Evolutionary conservation across 2,888 invertebrate genomes (phyloP), one percentile per base, ranked within the genome.

Genomic region (Elaeidobius kamerunicus): DNA sequence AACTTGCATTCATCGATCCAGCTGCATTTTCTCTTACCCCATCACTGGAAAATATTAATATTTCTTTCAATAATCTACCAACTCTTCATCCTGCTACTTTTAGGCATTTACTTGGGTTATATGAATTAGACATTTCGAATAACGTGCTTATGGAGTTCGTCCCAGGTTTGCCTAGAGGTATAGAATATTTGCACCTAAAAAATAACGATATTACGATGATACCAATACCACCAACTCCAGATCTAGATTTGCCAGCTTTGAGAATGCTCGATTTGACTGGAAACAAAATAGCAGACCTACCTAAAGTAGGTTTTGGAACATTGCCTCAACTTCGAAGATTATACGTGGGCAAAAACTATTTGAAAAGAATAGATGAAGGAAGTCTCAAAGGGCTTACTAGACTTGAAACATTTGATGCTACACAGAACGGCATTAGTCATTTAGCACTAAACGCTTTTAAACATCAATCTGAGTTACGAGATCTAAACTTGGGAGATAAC

Each of bases 21-120:
- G 82, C 84, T 30, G 80, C 86, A 0, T 90, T 91, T 65, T 71
- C 85, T 44, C 81, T 83, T 59, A 84, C 85, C 1, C 81, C 86
- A 1, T 76, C 84, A 44, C 69, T 92, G 47, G 91, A 91, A 69
- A 84, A 86, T 52, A 75, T 91, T 1, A 91, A 92, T 69, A 76
- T 92, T 44, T 90, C 91, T 0, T 76, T 80, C 12, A 93, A 93
- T 67, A 80, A 82, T 12, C 70, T 93, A 16, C 76, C 81, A 6
- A 76, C 79, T 0, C 69, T 91, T 48, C 89, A 88, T 71, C 85
- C 88, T 1, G 81, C 85, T 16, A 89, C 89, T 0, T 87, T 93
- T 62, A 76, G 84, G 52, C 86, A 86, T 63, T 71, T 92, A 45
- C 78, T 80, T 41, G 83, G 84, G 58, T 76, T 93, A 0, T 91